Evolutionary conservation across 2,888 invertebrate species (phyloP).

Genomic region (Watsonalla binaria): DNA sequence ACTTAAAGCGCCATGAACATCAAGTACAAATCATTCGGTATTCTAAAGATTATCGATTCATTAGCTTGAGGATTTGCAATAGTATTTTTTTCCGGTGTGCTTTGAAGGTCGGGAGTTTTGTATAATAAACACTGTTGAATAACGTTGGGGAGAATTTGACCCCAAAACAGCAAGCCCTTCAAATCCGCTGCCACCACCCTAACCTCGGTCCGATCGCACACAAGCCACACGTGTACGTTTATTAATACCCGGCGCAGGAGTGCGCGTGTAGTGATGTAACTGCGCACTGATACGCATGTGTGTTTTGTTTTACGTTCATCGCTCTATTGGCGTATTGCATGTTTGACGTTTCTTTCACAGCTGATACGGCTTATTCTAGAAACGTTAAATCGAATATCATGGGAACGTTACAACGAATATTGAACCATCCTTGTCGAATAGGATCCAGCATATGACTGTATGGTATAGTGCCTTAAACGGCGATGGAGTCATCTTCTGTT

Average conservation of each 20-base stretch:
- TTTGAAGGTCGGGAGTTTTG: too few species aligned
- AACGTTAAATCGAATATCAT: not conserved
- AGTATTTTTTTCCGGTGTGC: too few species aligned
- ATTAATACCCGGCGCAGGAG: conserved; percentile 66
- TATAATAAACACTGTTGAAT: not conserved
- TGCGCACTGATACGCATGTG: conserved; percentile 43
- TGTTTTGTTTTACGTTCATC: conserved; percentile 12
- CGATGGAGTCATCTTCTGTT: too few species aligned
- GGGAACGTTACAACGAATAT: too few species aligned
- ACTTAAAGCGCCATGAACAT: too few species aligned
- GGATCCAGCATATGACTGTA: too few species aligned
- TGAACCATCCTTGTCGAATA: too few species aligned
- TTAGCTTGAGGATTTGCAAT: too few species aligned
- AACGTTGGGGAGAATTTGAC: not conserved
- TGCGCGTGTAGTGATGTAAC: conserved; percentile 65
- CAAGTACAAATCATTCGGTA: too few species aligned
- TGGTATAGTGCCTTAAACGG: too few species aligned
- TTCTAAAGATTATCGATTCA: too few species aligned
- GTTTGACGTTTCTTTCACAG: not conserved
- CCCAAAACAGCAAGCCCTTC: not conserved
- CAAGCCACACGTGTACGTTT: conserved; percentile 66
- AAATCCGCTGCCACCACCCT: conserved; percentile 20
- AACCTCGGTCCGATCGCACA: conserved; percentile 30
- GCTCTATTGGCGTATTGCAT: conserved; percentile 1
- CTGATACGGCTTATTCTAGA: not conserved